Evolutionary conservation across 2,888 invertebrate genomes (phyloP).

Genomic region (Aplocera efformata): DNA sequence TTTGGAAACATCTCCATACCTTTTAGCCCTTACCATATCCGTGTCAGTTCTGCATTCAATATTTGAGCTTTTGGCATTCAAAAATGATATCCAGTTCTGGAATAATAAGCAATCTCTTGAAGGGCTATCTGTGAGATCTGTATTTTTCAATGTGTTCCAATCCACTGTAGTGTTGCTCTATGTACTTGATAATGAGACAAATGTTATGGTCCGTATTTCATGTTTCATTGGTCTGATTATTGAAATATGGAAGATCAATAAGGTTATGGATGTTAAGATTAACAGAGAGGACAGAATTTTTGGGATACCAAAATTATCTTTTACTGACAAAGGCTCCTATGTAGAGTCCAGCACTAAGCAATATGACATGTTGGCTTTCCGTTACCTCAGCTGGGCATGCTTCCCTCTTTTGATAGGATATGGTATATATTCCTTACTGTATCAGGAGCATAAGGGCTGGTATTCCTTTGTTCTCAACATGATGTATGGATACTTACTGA

Average conservation of each 20-base stretch:
- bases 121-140: slow-evolving; percentile 97
- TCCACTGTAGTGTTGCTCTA: slow-evolving; percentile 96
- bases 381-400: slow-evolving; percentile 96
- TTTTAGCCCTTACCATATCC: slow-evolving; percentile 93
- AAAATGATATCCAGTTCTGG: slow-evolving; percentile 99
- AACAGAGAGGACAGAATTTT: slow-evolving; percentile 87
- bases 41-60: slow-evolving; percentile 98
- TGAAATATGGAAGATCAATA: slow-evolving; percentile 99
- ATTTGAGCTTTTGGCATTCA: slow-evolving; percentile 99
- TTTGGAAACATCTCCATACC: slow-evolving; percentile 97
- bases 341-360: slow-evolving; percentile 95
- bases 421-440: slow-evolving; percentile 95
- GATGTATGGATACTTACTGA: slow-evolving; percentile 98
- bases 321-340: slow-evolving; percentile 98
- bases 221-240: slow-evolving; percentile 97
- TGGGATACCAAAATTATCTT: slow-evolving; percentile 89
- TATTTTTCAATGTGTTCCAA: slow-evolving; percentile 99
- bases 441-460: slow-evolving; percentile 99
- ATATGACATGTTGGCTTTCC: slow-evolving; percentile 97
- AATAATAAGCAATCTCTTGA: slow-evolving; percentile 97
- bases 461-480: slow-evolving; percentile 98
- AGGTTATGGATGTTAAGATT: slow-evolving; percentile 90
- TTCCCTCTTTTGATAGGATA: slow-evolving; percentile 97
- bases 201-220: slow-evolving; percentile 95
- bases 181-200: slow-evolving; percentile 99